A percentile compares a stretch with the other conserved stretches of the same genome.
Conservation (phyloP, 2,113 vertebrate species). For the Seriola quinqueradiata region DNA sequence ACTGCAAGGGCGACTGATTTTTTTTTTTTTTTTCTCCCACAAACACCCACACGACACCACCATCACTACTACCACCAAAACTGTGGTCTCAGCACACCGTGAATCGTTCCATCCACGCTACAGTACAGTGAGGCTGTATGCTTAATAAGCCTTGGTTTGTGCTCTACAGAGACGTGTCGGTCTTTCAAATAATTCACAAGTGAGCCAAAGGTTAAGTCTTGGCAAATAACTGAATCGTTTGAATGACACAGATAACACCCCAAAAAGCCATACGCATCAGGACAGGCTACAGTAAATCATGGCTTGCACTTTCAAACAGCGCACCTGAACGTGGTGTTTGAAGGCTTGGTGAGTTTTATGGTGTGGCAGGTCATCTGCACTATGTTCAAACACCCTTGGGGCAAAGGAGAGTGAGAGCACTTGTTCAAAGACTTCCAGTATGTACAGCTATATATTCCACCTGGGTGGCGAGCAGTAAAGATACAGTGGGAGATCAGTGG, state of each 20-base stretch:
- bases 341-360: constrained; percentile 47
- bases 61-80: constrained; percentile 4
- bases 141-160: neutral
- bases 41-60: constrained; percentile 2
- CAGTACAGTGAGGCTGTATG: neutral
- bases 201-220: constrained; percentile 47
- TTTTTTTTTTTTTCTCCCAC: neutral
- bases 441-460: constrained; percentile 39
- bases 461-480: constrained; percentile 65
- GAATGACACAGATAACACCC: constrained; percentile 19
- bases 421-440: constrained; percentile 37
- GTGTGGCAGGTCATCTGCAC: constrained; percentile 60
- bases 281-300: constrained; percentile 43
- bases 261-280: constrained; percentile 11
- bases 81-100: constrained; percentile 16
- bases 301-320: constrained; percentile 16
- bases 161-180: constrained; percentile 8
- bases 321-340: constrained; percentile 32
- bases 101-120: neutral
- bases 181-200: constrained; percentile 9
- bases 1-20: constrained; percentile 35
- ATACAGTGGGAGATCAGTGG: constrained; percentile 56
- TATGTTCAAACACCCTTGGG: constrained; percentile 51
- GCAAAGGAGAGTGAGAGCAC: constrained; percentile 24
- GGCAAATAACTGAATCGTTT: constrained; percentile 40